A percentile compares a stretch with the other conserved stretches of the same genome.
Evolutionary conservation across 1,140 invertebrate genomes (phyloP).

Genomic region (Danaus plexippus): DNA sequence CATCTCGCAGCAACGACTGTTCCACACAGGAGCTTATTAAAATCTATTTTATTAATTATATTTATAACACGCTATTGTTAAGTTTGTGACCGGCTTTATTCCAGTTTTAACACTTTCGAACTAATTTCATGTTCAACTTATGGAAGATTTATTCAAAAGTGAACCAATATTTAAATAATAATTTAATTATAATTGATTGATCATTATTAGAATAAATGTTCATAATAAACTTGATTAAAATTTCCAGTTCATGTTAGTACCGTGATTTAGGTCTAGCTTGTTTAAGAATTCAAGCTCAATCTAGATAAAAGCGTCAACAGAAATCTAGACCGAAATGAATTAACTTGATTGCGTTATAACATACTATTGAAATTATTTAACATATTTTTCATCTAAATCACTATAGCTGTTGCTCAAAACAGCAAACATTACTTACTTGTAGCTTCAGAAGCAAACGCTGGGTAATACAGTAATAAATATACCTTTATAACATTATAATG

Average conservation of each 20-base stretch:
- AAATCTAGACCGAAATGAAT: conserved; percentile 17
- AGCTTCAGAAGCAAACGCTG: neutral
- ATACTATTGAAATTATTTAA: conserved; percentile 11
- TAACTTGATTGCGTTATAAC: conserved; percentile 15
- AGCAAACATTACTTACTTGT: neutral
- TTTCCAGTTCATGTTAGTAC: no score
- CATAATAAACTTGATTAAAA: no score
- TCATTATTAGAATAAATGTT: no score
- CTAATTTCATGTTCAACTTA: no score
- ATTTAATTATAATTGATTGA: no score
- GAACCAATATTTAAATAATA: no score
- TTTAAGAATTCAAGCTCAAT: conserved; percentile 13
- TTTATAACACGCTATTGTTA: conserved; percentile 10
- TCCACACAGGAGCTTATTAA: conserved; percentile 22
- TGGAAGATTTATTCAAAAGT: no score
- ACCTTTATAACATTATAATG: no score
- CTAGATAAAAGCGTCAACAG: conserved; percentile 15
- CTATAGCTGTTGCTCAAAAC: conserved; percentile 1
- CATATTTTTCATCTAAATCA: neutral
- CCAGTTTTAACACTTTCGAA: no score
- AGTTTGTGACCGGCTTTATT: no score
- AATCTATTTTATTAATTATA: conserved; percentile 18
- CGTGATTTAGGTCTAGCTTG: conserved; percentile 3
- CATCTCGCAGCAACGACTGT: conserved; percentile 30
- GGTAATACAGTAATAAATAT: neutral